These are phyloP conservation scores for Thaleichthys pacificus DNA, from an alignment of 2,797 vertebrate species.

Conservation along the genomic window DNA sequence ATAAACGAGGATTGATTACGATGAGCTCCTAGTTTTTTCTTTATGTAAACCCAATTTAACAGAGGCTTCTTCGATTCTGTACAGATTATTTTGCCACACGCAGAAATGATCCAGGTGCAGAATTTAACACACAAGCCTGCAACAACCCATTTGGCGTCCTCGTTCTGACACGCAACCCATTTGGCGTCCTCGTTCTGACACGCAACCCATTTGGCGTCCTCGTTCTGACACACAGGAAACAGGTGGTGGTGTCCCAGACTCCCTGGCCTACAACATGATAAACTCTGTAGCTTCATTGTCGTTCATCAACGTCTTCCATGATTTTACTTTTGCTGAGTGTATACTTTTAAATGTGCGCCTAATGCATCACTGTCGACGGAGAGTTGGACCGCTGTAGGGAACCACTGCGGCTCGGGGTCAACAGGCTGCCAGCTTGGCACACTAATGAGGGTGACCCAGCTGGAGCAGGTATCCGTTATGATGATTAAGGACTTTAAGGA, in stretches of 20 bases:
- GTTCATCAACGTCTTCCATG: slow-evolving; percentile 57
- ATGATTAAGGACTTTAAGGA: neutral
- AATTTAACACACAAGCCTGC: slow-evolving; percentile 1
- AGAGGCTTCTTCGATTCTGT: neutral
- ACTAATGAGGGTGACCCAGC: slow-evolving; percentile 51
- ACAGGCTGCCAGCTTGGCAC: neutral
- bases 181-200: slow-evolving; percentile 31
- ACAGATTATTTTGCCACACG: neutral
- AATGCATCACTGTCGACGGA: slow-evolving; percentile 47
- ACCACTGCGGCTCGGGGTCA: slow-evolving; percentile 26
- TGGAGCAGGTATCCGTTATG: neutral
- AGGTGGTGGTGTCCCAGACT: slow-evolving; percentile 5
- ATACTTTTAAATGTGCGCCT: slow-evolving; percentile 39
- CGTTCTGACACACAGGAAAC: slow-evolving; percentile 40
- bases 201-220: slow-evolving; percentile 8
- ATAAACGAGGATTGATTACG: slow-evolving; percentile 58
- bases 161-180: slow-evolving; percentile 30
- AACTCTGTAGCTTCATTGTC: slow-evolving; percentile 23
- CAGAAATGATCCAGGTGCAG: neutral
- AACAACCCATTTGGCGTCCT: slow-evolving; percentile 6
- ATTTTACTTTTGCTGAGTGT: slow-evolving; percentile 61
- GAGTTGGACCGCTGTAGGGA: slow-evolving; percentile 6
- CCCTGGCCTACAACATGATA: slow-evolving; percentile 26
- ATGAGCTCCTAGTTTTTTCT: slow-evolving; percentile 43
- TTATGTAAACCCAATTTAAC: neutral